Percentiles rank a stretch among this genome's conserved stretches.
Conservation (phyloP, 2,797 vertebrate species). For the Rhinoraja longicauda region DNA sequence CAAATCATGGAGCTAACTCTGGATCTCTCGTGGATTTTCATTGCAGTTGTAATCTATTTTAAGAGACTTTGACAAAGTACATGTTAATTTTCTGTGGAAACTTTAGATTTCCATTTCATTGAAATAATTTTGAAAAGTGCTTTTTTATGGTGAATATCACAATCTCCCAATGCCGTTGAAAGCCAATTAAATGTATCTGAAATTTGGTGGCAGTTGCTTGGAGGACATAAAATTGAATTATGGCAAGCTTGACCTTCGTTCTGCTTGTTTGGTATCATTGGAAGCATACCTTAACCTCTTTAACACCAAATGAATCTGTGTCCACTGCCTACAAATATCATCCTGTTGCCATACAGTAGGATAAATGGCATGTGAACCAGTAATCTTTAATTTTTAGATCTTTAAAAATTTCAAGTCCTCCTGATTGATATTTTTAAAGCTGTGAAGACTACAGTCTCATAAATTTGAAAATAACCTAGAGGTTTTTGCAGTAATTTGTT, state of each 20-base stretch:
- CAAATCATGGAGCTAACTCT: not conserved
- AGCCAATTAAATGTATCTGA: not conserved
- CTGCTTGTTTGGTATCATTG: not conserved
- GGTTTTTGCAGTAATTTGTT: not conserved
- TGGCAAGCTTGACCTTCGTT: not conserved
- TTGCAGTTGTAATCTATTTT: not conserved
- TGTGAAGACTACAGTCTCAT: not conserved
- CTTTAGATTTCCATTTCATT: not conserved
- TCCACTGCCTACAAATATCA: not conserved
- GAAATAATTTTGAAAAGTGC: not conserved
- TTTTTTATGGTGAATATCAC: not conserved
- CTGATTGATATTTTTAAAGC: not conserved
- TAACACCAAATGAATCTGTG: not conserved
- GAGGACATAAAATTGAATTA: not conserved
- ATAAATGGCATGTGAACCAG: not conserved
- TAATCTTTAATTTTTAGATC: no score
- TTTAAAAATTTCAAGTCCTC: not conserved
- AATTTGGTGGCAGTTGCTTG: not conserved
- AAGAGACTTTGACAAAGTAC: not conserved
- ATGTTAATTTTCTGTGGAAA: not conserved
- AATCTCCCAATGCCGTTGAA: not conserved
- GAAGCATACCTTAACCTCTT: not conserved
- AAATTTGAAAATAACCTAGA: not conserved
- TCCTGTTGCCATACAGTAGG: no score
- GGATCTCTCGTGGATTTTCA: not conserved